These are phyloP conservation scores for Blastobasis lacticolella DNA, from an alignment of 2,888 invertebrate genomes.

Conservation along the genomic window DNA sequence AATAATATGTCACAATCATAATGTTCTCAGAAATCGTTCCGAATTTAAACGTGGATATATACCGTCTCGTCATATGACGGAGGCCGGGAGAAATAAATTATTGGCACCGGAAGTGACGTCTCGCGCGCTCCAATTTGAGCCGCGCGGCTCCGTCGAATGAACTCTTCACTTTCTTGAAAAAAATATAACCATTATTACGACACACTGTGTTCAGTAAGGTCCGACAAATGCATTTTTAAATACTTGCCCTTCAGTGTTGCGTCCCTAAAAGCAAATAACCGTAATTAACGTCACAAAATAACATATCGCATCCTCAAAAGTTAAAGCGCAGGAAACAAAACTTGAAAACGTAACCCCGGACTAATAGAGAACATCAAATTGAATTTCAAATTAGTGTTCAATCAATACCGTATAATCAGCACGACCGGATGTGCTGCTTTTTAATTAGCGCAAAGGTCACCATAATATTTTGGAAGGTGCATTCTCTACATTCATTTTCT, in stretches of 20 bases:
- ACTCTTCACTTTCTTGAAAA: background rate
- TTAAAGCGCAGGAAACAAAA: constrained; percentile 54
- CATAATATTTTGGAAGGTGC: too few species aligned
- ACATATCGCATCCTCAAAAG: constrained; percentile 29
- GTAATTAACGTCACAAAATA: constrained; percentile 40
- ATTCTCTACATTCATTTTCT: too few species aligned
- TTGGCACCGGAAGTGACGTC: constrained; percentile 71
- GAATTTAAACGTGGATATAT: constrained; percentile 62
- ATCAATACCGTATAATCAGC: constrained; percentile 51
- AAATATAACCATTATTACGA: background rate
- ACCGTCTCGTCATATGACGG: constrained; percentile 63
- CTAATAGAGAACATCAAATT: constrained; percentile 49
- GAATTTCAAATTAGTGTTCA: constrained; percentile 62
- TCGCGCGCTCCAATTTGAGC: constrained; percentile 65
- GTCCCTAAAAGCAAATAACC: constrained; percentile 36
- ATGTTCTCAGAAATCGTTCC: constrained; percentile 57
- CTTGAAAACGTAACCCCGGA: constrained; percentile 38
- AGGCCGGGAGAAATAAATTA: constrained; percentile 68
- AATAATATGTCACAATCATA: constrained; percentile 50
- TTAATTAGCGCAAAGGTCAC: constrained; percentile 67
- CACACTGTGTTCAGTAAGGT: background rate
- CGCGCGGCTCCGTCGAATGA: constrained; percentile 16
- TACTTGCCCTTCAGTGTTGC: constrained; percentile 8
- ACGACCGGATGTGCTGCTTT: constrained; percentile 53
- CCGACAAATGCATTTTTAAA: constrained; percentile 29